Percentiles rank a stretch among this genome's conserved stretches.
Conservation (phyloP, 2,797 vertebrate species). For the Hapalemur alaotrensis region DNA sequence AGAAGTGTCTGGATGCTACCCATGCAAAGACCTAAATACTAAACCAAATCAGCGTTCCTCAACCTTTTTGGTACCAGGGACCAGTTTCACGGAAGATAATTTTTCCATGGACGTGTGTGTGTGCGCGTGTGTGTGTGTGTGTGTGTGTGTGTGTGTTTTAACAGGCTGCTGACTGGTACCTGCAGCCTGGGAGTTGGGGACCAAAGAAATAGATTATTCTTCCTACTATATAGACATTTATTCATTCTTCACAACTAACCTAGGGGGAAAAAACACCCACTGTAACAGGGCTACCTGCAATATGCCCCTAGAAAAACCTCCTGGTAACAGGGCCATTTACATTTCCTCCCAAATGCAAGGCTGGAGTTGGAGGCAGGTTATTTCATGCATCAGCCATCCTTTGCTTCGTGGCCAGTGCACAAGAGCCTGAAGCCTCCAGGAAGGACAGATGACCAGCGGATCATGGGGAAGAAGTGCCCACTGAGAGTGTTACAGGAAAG, state of each 20-base stretch:
- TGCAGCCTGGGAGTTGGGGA: too few species aligned
- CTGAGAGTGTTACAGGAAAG: background rate
- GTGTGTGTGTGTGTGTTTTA: too few species aligned
- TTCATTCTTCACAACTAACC: background rate
- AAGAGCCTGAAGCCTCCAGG: background rate
- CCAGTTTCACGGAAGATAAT: too few species aligned
- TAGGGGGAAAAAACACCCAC: background rate
- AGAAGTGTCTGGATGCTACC: background rate
- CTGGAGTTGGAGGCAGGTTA: background rate
- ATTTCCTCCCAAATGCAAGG: background rate
- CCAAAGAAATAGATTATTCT: background rate
- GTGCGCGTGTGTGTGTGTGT: too few species aligned
- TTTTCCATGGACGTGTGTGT: too few species aligned
- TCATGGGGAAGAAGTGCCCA: too few species aligned
- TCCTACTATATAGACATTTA: background rate
- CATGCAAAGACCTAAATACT: background rate
- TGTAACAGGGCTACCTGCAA: background rate
- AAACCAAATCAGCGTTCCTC: background rate
- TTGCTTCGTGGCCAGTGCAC: background rate
- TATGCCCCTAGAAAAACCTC: background rate
- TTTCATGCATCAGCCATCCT: background rate
- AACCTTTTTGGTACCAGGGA: too few species aligned
- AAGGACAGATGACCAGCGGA: background rate
- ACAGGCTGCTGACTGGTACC: too few species aligned
- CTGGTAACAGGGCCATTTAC: background rate